Evolutionary conservation across 2,797 vertebrate genomes (phyloP).

Genomic region (Phoxinus dragarum): DNA sequence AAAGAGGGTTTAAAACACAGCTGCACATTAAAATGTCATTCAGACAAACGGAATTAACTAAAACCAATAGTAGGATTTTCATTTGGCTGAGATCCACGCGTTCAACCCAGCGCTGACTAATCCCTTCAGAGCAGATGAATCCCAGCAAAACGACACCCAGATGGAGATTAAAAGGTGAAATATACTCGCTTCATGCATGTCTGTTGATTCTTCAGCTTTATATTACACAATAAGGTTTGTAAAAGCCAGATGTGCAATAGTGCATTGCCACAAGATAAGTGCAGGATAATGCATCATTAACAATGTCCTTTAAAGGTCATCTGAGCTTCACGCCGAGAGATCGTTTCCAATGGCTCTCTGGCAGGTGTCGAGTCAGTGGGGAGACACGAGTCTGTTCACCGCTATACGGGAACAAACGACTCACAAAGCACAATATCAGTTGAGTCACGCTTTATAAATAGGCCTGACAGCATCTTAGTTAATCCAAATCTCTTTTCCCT

Average conservation of each 20-base stretch:
- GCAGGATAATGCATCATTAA: slow-evolving; percentile 76
- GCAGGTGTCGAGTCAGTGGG: slow-evolving; percentile 72
- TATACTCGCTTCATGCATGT: not conserved
- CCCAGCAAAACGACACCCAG: not conserved
- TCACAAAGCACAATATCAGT: slow-evolving; percentile 36
- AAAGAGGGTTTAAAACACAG: not conserved
- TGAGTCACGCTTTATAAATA: slow-evolving; percentile 39
- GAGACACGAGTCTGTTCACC: slow-evolving; percentile 51
- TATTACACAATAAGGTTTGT: not conserved
- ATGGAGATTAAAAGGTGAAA: slow-evolving; percentile 18
- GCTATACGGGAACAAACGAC: not conserved
- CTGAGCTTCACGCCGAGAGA: slow-evolving; percentile 70
- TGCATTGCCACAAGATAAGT: slow-evolving; percentile 56
- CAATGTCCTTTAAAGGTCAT: slow-evolving; percentile 77
- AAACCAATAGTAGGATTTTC: slow-evolving; percentile 1
- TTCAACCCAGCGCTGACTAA: not conserved
- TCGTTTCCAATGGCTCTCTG: slow-evolving; percentile 70
- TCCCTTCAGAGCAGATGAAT: slow-evolving; percentile 4
- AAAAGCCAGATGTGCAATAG: slow-evolving; percentile 22
- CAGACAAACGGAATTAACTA: not conserved
- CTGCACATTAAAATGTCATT: not conserved
- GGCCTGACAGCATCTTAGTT: slow-evolving; percentile 38
- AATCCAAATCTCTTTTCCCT: slow-evolving; percentile 12
- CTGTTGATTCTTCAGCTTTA: slow-evolving; percentile 21
- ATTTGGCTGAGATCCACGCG: slow-evolving; percentile 4